Conservation (phyloP, 2,113 vertebrate species). For the Heptranchias perlo region DNA sequence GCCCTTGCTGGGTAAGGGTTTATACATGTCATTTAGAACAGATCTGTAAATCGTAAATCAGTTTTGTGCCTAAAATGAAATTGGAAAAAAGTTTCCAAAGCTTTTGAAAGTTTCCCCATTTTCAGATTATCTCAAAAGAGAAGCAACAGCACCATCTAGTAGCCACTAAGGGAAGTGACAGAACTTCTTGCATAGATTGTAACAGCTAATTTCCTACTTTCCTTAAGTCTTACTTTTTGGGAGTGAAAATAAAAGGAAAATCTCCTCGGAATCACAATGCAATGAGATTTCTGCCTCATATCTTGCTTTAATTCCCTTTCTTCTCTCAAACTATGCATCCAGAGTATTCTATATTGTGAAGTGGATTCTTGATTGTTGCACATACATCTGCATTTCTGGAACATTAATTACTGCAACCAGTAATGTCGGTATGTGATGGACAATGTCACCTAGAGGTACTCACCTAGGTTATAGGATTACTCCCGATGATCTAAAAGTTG, state of each 20-base stretch:
- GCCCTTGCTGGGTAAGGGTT: background rate
- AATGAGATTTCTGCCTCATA: background rate
- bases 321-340: background rate
- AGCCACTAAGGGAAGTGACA: background rate
- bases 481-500: background rate
- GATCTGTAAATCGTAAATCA: background rate
- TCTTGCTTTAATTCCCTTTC: background rate
- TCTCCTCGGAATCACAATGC: background rate
- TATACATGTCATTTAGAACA: background rate
- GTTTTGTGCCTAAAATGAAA: background rate
- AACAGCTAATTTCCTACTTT: background rate
- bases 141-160: constrained; percentile 20
- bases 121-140: background rate
- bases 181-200: background rate
- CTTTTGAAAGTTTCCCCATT: background rate
- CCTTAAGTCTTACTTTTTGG: background rate
- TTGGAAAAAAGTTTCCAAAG: background rate
- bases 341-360: background rate
- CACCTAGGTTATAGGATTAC: background rate
- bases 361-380: background rate
- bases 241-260: background rate
- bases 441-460: background rate
- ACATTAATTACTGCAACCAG: background rate
- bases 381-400: background rate
- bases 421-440: no score